Base-by-base conservation (phyloP, 1,140 invertebrate species). In the Armadillidium nasatum region DNA sequence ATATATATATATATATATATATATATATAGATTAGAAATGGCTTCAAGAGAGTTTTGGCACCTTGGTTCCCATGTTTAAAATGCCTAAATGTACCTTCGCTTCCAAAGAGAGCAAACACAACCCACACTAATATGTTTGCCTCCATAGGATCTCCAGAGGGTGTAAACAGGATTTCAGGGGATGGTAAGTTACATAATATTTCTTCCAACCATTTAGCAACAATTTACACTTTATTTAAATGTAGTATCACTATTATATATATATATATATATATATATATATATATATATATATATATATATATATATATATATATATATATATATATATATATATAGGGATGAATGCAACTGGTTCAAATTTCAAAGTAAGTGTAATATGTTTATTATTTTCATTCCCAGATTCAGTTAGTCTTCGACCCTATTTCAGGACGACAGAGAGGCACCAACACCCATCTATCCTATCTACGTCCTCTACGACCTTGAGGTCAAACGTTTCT, bases 251-350 rank as follows among this genome's bases (percentile, higher is more conserved):
- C n/a, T n/a, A n/a, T n/a, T n/a, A n/a, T n/a, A 15, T 50, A 50
- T 10, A 50, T 10, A 50, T 50, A 9, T 15, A 50, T 50, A 15
- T 50, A 15, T 50, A 50, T 50, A 50, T 50, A 50, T 50, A 50
- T 50, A 50, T 50, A 50, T 50, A 50, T 50, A 50, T 50, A 50
- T 50, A 50, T 50, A 50, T 50, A 50, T 50, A 50, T 50, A 50
- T 50, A 50, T 50, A 9, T n/a, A n/a, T n/a, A n/a, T n/a, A n/a
- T n/a, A n/a, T n/a, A n/a, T n/a, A n/a, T n/a, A n/a, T n/a, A n/a
- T n/a, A n/a, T n/a, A n/a, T n/a, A n/a, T n/a, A n/a, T n/a, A n/a
- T n/a, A n/a, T n/a, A n/a, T n/a, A n/a, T n/a, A n/a, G n/a, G n/a
- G n/a, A n/a, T n/a, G n/a, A n/a, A n/a, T n/a, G n/a, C n/a, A n/a